Conservation (phyloP, 37 sponge, comb jelly and placozoan genomes). For the Beroe forskalii region DNA sequence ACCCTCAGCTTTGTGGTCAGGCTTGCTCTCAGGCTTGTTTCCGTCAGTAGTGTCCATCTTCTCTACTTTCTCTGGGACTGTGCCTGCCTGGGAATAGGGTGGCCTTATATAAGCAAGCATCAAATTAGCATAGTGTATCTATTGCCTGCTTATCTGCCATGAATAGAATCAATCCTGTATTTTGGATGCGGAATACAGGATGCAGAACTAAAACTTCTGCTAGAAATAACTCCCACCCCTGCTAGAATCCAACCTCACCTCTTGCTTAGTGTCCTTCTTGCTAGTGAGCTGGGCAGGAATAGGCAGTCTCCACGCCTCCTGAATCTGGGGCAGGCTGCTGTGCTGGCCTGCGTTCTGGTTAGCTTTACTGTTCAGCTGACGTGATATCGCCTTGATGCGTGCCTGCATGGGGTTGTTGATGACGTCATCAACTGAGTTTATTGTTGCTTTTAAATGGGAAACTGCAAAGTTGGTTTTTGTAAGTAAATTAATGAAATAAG, state of each 20-base stretch:
- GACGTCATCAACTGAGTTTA: no score
- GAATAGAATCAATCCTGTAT: no score
- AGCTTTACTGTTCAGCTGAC: slow-evolving; percentile 15
- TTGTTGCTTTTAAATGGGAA: no score
- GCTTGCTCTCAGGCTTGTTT: background rate
- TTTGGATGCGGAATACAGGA: no score
- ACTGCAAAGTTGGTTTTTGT: no score
- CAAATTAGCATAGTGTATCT: no score
- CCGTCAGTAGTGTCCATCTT: slow-evolving; percentile 31
- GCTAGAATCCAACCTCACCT: background rate
- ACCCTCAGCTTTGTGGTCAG: slow-evolving; percentile 7
- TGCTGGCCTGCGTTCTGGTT: background rate
- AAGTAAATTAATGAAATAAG: no score
- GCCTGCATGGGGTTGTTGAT: background rate
- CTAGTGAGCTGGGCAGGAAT: slow-evolving; percentile 38
- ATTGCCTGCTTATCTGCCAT: no score
- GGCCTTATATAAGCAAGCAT: no score
- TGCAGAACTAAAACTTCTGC: no score
- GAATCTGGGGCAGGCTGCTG: slow-evolving; percentile 31
- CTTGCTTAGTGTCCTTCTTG: slow-evolving; percentile 6
- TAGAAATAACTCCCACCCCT: no score
- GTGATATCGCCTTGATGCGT: slow-evolving; percentile 6
- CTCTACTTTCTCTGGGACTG: background rate
- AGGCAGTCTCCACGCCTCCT: slow-evolving; percentile 49
- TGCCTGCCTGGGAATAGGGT: no score